A percentile compares a stretch with the other conserved stretches of the same genome.
Conservation (phyloP, 2,113 vertebrate species). For the Leptobrachium leishanense region DNA sequence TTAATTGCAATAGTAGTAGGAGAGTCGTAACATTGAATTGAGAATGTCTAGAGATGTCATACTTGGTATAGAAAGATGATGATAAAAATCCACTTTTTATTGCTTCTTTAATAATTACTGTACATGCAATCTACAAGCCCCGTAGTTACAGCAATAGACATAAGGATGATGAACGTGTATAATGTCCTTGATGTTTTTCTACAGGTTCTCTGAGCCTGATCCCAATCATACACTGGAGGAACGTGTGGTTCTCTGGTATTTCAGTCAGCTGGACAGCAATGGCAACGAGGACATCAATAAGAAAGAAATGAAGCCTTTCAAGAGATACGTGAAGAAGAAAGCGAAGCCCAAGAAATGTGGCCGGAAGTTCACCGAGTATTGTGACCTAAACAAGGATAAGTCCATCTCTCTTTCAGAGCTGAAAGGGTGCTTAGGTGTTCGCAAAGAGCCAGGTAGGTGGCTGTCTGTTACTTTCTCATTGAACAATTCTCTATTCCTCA, state of each 20-base stretch:
- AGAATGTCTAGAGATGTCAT: no score
- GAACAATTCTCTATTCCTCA: no score
- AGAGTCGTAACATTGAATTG: no score
- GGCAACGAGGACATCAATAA: conserved; percentile 92
- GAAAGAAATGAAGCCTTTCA: conserved; percentile 94
- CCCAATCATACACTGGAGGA: conserved; percentile 95
- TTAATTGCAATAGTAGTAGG: no score
- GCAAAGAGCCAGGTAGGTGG: conserved; percentile 81
- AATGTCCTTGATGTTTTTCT: conserved; percentile 8
- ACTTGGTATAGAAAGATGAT: no score
- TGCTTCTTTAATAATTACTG: no score
- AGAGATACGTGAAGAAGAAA: conserved; percentile 96
- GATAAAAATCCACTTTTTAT: no score
- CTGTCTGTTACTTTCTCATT: neutral
- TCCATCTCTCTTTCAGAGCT: conserved; percentile 90
- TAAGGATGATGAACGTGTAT: neutral
- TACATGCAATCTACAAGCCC: no score
- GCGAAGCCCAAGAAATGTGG: conserved; percentile 96
- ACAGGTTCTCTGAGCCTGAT: conserved; percentile 93
- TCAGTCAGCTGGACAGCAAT: conserved; percentile 93
- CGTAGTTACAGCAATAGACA: no score
- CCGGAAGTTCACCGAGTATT: conserved; percentile 94
- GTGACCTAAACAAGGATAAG: conserved; percentile 95
- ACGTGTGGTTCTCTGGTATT: conserved; percentile 96
- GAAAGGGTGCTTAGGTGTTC: conserved; percentile 94